Percentiles rank a stretch among this genome's conserved stretches.
Evolutionary conservation across 2,888 invertebrate species (phyloP).

Genomic region (Galerucella nymphaeae): DNA sequence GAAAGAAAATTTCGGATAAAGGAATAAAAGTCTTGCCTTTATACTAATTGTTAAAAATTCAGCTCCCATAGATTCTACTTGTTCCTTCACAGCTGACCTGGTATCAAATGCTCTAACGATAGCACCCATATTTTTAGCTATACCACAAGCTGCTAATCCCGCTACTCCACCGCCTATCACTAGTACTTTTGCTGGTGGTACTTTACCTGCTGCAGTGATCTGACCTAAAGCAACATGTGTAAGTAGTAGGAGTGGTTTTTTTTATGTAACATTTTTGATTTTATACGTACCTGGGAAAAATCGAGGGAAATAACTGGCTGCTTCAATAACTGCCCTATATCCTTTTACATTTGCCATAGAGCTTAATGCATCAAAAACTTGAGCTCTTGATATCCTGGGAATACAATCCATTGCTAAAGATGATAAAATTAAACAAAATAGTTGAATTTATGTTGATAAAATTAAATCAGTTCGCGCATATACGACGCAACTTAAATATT

Average conservation of each 20-base stretch:
- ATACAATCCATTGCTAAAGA: constrained; percentile 85
- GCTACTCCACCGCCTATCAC: constrained; percentile 93
- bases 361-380: constrained; percentile 89
- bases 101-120: constrained; percentile 91
- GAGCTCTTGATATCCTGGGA: constrained; percentile 87
- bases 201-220: constrained; percentile 90
- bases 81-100: constrained; percentile 83
- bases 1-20: too few species aligned
- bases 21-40: constrained; percentile 67
- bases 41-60: constrained; percentile 85
- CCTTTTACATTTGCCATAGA: constrained; percentile 94
- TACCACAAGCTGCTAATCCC: constrained; percentile 86
- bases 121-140: constrained; percentile 90
- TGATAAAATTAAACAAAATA: background rate
- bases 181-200: constrained; percentile 88
- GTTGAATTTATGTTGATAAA: too few species aligned
- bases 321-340: constrained; percentile 91
- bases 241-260: background rate
- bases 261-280: background rate
- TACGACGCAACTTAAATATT: too few species aligned
- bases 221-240: constrained; percentile 75
- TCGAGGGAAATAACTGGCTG: constrained; percentile 87
- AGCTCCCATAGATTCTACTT: constrained; percentile 88
- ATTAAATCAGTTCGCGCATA: too few species aligned
- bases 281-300: constrained; percentile 81